These are phyloP conservation scores for Drosophila willistoni DNA, from an alignment of 1,140 invertebrate genomes.

Conservation along the genomic window DNA sequence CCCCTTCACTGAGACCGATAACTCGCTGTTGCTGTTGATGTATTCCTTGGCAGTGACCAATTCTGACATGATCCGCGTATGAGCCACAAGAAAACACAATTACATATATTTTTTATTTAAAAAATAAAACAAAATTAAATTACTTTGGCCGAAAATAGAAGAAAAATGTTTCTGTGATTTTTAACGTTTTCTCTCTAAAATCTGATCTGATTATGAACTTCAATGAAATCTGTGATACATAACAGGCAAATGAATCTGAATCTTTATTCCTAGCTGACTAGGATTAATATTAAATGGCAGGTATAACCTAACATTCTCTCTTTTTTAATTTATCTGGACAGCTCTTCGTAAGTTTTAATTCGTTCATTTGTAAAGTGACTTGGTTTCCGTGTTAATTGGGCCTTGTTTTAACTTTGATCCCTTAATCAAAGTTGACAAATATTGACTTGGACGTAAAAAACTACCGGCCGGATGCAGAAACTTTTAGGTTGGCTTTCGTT, in stretches of 20 bases:
- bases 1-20: conserved; percentile 10
- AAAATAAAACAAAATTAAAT: background rate
- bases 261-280: too few species aligned
- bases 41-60: conserved; percentile 11
- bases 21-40: conserved; percentile 13
- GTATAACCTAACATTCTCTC: too few species aligned
- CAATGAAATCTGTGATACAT: background rate
- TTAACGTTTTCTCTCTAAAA: conserved; percentile 1
- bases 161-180: background rate
- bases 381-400: too few species aligned
- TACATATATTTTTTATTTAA: conserved; percentile 1
- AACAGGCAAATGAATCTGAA: background rate
- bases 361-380: too few species aligned
- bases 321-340: too few species aligned
- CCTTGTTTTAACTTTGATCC: too few species aligned
- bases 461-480: background rate
- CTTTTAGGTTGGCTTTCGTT: conserved; percentile 1
- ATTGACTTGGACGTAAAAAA: conserved; percentile 7
- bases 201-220: background rate
- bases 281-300: too few species aligned
- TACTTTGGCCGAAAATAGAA: conserved; percentile 5
- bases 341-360: too few species aligned
- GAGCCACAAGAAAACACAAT: conserved; percentile 10
- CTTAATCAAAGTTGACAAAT: conserved; percentile 6
- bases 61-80: conserved; percentile 35